Percentiles rank a stretch among this genome's conserved stretches.
Evolutionary conservation across 2,888 invertebrate species (phyloP).

Genomic region (Thera obeliscata): DNA sequence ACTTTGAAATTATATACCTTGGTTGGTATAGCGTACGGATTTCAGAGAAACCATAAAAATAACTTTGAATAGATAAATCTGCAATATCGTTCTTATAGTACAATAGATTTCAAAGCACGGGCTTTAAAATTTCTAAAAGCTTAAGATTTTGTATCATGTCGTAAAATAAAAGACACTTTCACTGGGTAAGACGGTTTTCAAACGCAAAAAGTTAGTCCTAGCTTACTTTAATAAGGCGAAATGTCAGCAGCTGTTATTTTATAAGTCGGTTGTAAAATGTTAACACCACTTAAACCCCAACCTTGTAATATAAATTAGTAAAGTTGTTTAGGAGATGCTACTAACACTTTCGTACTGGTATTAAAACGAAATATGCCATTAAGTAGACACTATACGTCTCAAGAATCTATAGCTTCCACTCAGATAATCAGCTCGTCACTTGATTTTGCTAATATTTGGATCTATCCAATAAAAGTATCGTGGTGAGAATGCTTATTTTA

Average conservation of each 20-base stretch:
- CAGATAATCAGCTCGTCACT: not conserved
- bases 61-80: not conserved
- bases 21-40: not conserved
- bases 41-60: not conserved
- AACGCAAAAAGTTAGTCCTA: slow-evolving; percentile 33
- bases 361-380: not conserved
- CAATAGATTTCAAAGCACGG: not conserved
- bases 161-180: slow-evolving; percentile 6
- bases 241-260: slow-evolving; percentile 40
- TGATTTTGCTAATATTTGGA: not conserved
- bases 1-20: slow-evolving; percentile 8
- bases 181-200: slow-evolving; percentile 21
- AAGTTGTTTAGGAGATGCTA: slow-evolving; percentile 28
- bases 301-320: slow-evolving; percentile 37
- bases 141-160: not conserved
- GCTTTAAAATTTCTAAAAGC: not conserved
- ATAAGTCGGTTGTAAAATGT: slow-evolving; percentile 37
- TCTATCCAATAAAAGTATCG: not conserved
- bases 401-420: too few species aligned
- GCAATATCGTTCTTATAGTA: not conserved
- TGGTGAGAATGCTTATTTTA: not conserved
- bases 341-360: not conserved
- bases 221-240: slow-evolving; percentile 39
- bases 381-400: not conserved
- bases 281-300: slow-evolving; percentile 40